These are phyloP conservation scores for Columbina picui DNA, from an alignment of 2,113 vertebrate genomes.

Conservation along the genomic window DNA sequence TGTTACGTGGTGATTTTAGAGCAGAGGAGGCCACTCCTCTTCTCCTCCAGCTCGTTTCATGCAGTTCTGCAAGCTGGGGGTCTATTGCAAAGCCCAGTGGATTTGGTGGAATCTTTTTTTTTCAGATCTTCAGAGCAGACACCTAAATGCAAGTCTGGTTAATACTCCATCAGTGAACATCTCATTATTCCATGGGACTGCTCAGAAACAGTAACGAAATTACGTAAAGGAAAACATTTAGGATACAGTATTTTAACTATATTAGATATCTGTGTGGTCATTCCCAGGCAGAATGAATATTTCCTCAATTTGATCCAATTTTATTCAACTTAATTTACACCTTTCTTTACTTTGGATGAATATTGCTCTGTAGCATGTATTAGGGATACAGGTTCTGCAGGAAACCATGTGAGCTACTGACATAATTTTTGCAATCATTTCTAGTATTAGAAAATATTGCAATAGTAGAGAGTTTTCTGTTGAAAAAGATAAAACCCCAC, in stretches of 20 bases:
- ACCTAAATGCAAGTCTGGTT: not conserved
- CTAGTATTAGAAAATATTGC: not conserved
- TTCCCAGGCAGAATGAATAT: conserved; percentile 24
- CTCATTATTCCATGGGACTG: not conserved
- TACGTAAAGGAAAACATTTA: conserved; percentile 26
- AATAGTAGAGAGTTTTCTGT: not conserved
- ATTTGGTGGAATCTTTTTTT: not conserved
- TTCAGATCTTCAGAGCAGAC: not conserved
- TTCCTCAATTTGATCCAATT: conserved; percentile 18
- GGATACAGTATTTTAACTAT: conserved; percentile 11
- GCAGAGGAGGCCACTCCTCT: not conserved
- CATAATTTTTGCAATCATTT: not conserved
- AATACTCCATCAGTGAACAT: not conserved
- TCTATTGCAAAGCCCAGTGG: not conserved
- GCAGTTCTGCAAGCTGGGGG: not conserved
- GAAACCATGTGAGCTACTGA: not conserved
- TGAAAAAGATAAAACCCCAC: not conserved
- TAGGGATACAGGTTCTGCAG: not conserved
- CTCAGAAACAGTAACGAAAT: conserved; percentile 9
- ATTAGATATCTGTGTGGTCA: not conserved
- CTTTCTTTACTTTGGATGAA: not conserved
- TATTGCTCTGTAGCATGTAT: not conserved
- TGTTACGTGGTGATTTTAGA: not conserved
- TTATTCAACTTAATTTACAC: conserved; percentile 35
- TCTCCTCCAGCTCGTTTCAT: accelerated